Conservation (phyloP, 1,140 invertebrate species). For the Aphelenchoides avenae region DNA sequence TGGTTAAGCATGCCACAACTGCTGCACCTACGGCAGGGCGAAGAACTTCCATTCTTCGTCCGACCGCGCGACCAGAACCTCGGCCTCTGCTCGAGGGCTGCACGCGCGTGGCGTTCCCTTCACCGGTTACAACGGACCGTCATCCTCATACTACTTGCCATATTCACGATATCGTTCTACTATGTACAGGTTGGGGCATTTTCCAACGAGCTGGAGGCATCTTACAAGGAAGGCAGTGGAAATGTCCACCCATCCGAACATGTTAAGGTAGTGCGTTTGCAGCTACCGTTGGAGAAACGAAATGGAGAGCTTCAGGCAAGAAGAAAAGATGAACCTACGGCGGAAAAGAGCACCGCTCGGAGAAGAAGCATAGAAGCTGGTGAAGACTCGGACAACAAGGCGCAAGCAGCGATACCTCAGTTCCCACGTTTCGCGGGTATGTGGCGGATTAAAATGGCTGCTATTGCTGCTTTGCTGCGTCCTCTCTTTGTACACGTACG, state of each 20-base stretch:
- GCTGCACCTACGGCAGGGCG: constrained; percentile 6
- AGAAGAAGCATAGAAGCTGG: background rate
- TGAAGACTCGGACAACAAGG: background rate
- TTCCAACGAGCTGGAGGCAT: constrained; percentile 13
- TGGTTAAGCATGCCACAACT: background rate
- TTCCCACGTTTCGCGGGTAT: background rate
- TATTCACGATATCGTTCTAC: constrained; percentile 14
- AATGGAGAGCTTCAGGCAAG: background rate
- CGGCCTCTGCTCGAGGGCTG: too few relatives aligned
- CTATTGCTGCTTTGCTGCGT: too few relatives aligned
- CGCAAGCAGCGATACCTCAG: background rate
- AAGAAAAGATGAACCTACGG: background rate
- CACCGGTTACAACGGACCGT: constrained; percentile 27
- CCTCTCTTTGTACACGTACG: background rate
- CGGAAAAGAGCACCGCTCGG: constrained; percentile 4
- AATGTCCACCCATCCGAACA: background rate
- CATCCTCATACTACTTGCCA: constrained; percentile 3
- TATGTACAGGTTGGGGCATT: constrained; percentile 16
- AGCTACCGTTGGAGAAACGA: background rate
- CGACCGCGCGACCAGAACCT: too few relatives aligned
- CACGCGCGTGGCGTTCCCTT: constrained; percentile 19
- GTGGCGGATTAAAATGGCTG: background rate
- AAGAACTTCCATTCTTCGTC: constrained; percentile 21
- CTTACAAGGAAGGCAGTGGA: too few relatives aligned
- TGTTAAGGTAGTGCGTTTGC: background rate